Base-by-base conservation (phyloP, 1,140 invertebrate species). In the Heliconius melpomene region DNA sequence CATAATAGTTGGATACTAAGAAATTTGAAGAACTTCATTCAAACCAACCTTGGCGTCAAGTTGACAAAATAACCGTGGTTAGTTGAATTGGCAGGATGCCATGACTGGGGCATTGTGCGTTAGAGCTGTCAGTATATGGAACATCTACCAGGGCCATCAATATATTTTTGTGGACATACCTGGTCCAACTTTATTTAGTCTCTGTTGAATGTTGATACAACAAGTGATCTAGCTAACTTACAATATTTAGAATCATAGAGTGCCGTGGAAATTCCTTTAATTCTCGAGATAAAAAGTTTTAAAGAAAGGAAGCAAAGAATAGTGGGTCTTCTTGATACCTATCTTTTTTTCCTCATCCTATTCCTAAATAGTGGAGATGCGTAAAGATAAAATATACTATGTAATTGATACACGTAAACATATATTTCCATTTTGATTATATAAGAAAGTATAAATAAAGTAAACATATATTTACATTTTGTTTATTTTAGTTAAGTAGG, bases 61-160 rank as follows among this genome's bases (percentile, higher is more conserved):
- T 89, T 91, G 88, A 91, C 87, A 89, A 89, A 90, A 86, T 86
- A 86, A 79, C 74, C 74, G 76, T 80, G 83, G 85, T 88, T 86
- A 86, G 86, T 88, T 89, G 84, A 85, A 74, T 84, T 91, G 91
- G 91, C 89, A 81, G 36, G 2, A 46, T 86, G 89, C 89, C 91
- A 92, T 71, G 72, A 79, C 60, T 73, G 79, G 78, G 77, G 38
- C 72, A 85, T 85, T 83, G 82, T 79, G 78, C 78, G 78, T 74
- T 20, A 32, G 46, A 18, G 75, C 75, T 50, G 75, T 77, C 60
- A 77, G 75, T 77, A 77, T 77, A 77, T 77, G 75, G 26, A 71
- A 77, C 75, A 77, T 38, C 75, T 77, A 70, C 50, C 75, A 77
- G 54, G 75, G 75, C 60, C 75, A 50, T 40, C 57, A 16, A 66